phyloP scores from a whole-genome alignment of 2,797 vertebrate species.

The Typhlichthys eigenmanni region DNA sequence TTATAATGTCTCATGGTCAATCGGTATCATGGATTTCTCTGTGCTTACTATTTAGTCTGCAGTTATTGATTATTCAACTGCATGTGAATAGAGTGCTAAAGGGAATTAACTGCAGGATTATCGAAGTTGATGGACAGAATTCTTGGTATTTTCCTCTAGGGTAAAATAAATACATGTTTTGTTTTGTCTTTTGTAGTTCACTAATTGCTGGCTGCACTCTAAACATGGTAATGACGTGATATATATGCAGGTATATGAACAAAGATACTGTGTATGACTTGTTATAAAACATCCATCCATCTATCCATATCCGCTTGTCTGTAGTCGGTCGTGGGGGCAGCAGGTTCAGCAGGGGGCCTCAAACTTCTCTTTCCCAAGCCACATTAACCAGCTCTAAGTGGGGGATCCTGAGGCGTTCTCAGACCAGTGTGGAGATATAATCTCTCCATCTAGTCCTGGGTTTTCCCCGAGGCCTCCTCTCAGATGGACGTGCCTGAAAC shows the following conservation, averaged over 20 bases:
- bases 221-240: background rate
- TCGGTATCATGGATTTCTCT: conserved; percentile 30
- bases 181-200: conserved; percentile 33
- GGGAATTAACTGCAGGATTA: conserved; percentile 30
- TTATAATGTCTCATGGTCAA: conserved; percentile 3
- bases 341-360: too few species aligned
- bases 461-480: too few species aligned
- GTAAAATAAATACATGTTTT: conserved; percentile 32
- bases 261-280: background rate
- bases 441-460: too few species aligned
- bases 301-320: too few species aligned
- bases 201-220: too few species aligned
- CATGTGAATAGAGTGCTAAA: conserved; percentile 26
- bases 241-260: conserved; percentile 9
- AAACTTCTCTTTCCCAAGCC: too few species aligned
- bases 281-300: too few species aligned
- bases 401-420: too few species aligned
- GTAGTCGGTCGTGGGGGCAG: too few species aligned
- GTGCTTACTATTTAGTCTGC: conserved; percentile 9
- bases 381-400: too few species aligned
- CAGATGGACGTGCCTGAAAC: too few species aligned
- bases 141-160: conserved; percentile 27
- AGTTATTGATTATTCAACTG: conserved; percentile 30
- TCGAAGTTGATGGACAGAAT: conserved; percentile 25
- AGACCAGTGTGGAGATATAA: too few species aligned